Evolutionary conservation across 2,888 invertebrate genomes (phyloP).

Genomic region (Catocala fraxini): DNA sequence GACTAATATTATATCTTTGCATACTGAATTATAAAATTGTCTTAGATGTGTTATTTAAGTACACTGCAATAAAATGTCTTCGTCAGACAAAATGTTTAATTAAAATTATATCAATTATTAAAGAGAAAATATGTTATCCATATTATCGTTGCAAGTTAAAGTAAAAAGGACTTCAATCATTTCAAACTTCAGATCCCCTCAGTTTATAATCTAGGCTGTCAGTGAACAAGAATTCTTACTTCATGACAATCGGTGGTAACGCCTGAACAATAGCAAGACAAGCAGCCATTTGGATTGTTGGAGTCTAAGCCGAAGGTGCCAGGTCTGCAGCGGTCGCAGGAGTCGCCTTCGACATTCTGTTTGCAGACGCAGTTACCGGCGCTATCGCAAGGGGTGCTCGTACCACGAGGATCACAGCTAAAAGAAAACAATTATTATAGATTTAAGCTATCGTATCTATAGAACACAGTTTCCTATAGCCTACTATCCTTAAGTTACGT

Average conservation of each 20-base stretch:
- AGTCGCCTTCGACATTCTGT: conserved; percentile 92
- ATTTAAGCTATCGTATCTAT: neutral
- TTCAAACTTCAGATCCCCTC: too few relatives aligned
- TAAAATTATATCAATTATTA: too few relatives aligned
- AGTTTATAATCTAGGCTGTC: too few relatives aligned
- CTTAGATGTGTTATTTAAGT: too few relatives aligned
- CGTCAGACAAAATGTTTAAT: too few relatives aligned
- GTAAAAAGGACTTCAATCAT: too few relatives aligned
- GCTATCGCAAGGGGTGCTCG: conserved; percentile 67
- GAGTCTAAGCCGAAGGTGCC: conserved; percentile 93
- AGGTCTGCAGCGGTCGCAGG: conserved; percentile 92
- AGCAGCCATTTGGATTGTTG: conserved; percentile 92
- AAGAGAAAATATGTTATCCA: too few relatives aligned
- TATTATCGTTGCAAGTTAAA: too few relatives aligned
- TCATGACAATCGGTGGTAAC: conserved; percentile 92
- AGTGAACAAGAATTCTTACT: conserved; percentile 53
- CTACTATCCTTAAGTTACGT: neutral
- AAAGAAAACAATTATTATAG: neutral
- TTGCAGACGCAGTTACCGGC: conserved; percentile 90
- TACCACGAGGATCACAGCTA: conserved; percentile 64
- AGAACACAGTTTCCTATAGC: conserved; percentile 36
- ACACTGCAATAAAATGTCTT: too few relatives aligned
- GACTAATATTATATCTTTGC: too few relatives aligned
- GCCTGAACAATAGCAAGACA: conserved; percentile 96
- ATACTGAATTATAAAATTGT: too few relatives aligned